Conservation (phyloP, 1,140 invertebrate genomes). For the Heliconius melpomene region DNA sequence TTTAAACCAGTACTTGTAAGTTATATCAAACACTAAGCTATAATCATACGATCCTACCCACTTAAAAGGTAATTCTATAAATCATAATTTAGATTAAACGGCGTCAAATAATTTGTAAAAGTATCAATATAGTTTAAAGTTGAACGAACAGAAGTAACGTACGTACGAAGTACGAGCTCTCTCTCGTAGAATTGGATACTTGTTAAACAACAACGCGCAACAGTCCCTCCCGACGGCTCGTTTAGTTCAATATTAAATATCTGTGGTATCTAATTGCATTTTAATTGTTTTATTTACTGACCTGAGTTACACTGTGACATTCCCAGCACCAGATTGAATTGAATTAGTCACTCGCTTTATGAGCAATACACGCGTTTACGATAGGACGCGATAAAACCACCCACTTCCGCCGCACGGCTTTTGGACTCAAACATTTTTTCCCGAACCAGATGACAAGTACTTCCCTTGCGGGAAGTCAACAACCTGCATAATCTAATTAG, state of each 20-base stretch:
- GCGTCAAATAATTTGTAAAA: neutral
- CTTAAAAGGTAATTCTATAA: neutral
- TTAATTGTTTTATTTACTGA: neutral
- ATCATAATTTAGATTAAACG: neutral
- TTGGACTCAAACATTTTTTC: neutral
- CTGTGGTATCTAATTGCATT: neutral
- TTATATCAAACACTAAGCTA: too few relatives aligned
- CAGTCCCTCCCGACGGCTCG: neutral
- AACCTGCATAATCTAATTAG: neutral
- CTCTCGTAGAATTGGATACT: too few relatives aligned
- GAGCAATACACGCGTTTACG: neutral
- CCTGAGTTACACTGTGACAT: neutral
- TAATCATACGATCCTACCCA: too few relatives aligned
- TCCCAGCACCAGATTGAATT: neutral
- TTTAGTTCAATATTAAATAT: neutral
- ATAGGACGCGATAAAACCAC: neutral
- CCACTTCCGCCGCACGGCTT: neutral
- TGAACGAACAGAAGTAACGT: neutral
- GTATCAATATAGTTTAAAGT: neutral
- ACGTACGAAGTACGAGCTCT: neutral
- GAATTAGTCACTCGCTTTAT: slow-evolving; percentile 2
- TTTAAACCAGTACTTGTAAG: too few relatives aligned
- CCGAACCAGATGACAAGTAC: neutral
- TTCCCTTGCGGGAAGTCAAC: neutral
- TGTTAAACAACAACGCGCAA: neutral